phyloP scores from a whole-genome alignment of 2,113 vertebrate species.

The Rhagologus leucostigma region DNA sequence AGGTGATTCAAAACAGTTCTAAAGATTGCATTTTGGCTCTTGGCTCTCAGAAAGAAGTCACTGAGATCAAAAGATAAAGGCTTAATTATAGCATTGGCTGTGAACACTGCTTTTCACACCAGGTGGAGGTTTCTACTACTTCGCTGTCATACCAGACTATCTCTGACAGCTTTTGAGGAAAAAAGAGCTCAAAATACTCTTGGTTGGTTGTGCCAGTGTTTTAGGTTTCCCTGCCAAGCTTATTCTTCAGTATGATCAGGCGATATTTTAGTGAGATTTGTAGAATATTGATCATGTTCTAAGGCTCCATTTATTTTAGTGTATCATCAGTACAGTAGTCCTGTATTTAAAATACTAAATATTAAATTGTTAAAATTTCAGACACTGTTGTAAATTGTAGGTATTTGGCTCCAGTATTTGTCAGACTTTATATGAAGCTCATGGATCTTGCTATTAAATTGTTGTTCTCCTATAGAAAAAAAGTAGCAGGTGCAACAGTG shows the following conservation, averaged over 20 bases:
- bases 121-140: background rate
- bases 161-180: background rate
- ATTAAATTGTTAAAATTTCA: background rate
- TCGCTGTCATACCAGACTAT: background rate
- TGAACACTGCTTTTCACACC: background rate
- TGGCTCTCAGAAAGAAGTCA: background rate
- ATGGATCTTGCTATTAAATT: background rate
- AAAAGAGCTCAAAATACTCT: background rate
- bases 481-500: background rate
- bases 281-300: background rate
- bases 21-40: background rate
- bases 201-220: background rate
- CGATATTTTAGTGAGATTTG: background rate
- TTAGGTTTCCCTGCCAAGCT: background rate
- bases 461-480: background rate
- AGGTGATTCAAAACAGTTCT: background rate
- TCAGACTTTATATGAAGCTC: background rate
- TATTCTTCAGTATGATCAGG: background rate
- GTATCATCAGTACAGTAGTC: background rate
- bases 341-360: background rate
- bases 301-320: background rate
- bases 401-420: background rate
- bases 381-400: background rate
- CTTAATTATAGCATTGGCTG: background rate
- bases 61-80: background rate